phyloP scores from a whole-genome alignment of 2,797 vertebrate genomes.

The Rhinichthys osculus region DNA sequence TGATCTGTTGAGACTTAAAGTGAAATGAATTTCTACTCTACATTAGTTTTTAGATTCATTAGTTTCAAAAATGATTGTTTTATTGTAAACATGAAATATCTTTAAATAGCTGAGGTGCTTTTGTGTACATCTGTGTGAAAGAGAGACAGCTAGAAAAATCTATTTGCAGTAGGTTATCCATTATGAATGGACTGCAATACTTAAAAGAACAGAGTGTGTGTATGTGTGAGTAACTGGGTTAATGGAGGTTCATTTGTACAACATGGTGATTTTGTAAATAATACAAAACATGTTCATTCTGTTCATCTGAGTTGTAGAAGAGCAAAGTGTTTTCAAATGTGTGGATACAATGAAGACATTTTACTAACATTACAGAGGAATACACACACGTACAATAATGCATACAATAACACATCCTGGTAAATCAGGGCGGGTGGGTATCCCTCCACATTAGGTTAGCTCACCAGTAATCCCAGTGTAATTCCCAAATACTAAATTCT shows the following conservation, averaged over 20 bases:
- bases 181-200: constrained; percentile 75
- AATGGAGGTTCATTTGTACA: constrained; percentile 67
- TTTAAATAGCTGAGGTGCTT: not conserved
- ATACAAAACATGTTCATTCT: constrained; percentile 44
- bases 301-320: not conserved
- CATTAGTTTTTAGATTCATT: not conserved
- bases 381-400: not conserved
- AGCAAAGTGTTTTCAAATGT: not conserved
- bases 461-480: constrained; percentile 33
- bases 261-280: constrained; percentile 58
- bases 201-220: constrained; percentile 62
- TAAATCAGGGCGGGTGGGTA: constrained; percentile 36
- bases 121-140: not conserved
- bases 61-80: not conserved
- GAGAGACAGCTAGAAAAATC: constrained; percentile 49
- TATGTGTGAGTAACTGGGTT: constrained; percentile 58
- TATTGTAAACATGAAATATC: not conserved
- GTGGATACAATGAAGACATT: not conserved
- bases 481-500: constrained; percentile 12
- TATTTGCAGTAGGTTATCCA: constrained; percentile 78
- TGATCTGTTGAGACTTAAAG: not conserved
- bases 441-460: constrained; percentile 4
- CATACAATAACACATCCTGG: constrained; percentile 39
- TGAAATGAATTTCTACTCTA: not conserved
- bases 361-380: not conserved